Base-by-base conservation (phyloP, 2,888 invertebrate genomes). In the Luperina testacea region DNA sequence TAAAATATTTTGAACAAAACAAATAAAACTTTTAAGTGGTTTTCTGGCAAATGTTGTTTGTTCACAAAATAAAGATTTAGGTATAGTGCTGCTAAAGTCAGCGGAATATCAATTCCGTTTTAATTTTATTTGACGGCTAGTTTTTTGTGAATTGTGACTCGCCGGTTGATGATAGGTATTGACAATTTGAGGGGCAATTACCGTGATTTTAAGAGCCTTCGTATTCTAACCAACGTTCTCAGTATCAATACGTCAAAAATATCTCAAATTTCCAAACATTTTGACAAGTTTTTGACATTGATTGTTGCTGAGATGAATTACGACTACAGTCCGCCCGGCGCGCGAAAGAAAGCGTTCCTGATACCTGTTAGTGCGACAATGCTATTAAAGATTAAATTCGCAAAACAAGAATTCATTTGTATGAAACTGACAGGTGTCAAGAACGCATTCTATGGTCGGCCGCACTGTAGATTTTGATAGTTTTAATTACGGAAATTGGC, bases 21-120 rank as follows among this genome's bases (percentile, higher is more conserved):
- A 64, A 84, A 75, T 84, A 87, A 84, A 84, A 84, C 59, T 79
- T 79, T 79, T 42, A 78, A 84, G 65, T 75, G 80, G 84, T 70
- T 77, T 73, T 63, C 61, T 72, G 38, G 48, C 63, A 53, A 70
- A 69, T 45, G 53, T 86, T 38, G 63, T 86, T 83, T 84, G 80
- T 73, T 79, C 61, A 42, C 61, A 71, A 86, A 48, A 68, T 65
- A n/a, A 75, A 32, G 61, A 86, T 63, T 63, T 85, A 77, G 59
- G 45, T 68, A 63, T 27, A 15, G 15, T 79, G 11, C 24, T 51
- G 53, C 32, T 76, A 42, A 83, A 72, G 83, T 86, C 72, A 71
- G 17, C 7, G 71, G 61, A 77, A 77, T 72, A 70, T 67, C 69
- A 64, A 57, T 38, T 57, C 17, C 32, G 57, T 57, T 82, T 53